Percentiles rank a stretch among this genome's conserved stretches.
Evolutionary conservation across 2,888 invertebrate species (phyloP).

Genomic region (Bombyx huttoni): DNA sequence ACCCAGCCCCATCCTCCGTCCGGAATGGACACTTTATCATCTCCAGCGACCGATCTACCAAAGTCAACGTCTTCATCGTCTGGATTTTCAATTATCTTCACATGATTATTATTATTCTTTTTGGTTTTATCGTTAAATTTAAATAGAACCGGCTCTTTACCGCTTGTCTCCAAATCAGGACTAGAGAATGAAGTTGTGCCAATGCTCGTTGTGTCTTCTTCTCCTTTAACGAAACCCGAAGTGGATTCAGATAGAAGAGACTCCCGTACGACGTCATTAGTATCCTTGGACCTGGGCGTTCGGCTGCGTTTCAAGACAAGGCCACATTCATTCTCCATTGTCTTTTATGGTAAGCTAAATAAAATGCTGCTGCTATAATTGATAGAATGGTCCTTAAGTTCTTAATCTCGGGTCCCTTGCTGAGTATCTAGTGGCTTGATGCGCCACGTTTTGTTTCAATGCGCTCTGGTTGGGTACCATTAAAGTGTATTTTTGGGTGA

Average conservation of each 20-base stretch:
- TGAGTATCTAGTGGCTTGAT: conserved; percentile 61
- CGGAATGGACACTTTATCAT: conserved; percentile 63
- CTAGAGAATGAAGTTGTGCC: conserved; percentile 47
- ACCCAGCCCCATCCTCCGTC: conserved; percentile 94
- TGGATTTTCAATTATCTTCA: conserved; percentile 28
- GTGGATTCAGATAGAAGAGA: conserved; percentile 58
- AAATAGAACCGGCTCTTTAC: conserved; percentile 24
- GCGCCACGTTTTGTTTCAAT: conserved; percentile 61
- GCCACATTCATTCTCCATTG: conserved; percentile 44
- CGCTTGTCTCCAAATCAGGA: conserved; percentile 43
- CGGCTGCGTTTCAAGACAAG: conserved; percentile 39
- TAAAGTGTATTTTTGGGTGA: conserved; percentile 37
- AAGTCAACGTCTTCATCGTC: conserved; percentile 14
- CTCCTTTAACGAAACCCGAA: conserved; percentile 65
- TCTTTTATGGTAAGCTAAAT: conserved; percentile 30
- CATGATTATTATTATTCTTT: conserved; percentile 13
- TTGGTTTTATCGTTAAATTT: conserved; percentile 16
- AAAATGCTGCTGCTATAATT: conserved; percentile 47
- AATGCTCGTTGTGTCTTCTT: conserved; percentile 41
- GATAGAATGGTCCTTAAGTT: conserved; percentile 40
- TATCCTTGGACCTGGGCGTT: conserved; percentile 33
- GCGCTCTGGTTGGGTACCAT: conserved; percentile 71
- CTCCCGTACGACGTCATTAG: conserved; percentile 38
- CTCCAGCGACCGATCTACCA: conserved; percentile 6
- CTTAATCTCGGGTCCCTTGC: conserved; percentile 74